Conservation (phyloP, 2,797 vertebrate genomes). For the Acanthornis magna region DNA sequence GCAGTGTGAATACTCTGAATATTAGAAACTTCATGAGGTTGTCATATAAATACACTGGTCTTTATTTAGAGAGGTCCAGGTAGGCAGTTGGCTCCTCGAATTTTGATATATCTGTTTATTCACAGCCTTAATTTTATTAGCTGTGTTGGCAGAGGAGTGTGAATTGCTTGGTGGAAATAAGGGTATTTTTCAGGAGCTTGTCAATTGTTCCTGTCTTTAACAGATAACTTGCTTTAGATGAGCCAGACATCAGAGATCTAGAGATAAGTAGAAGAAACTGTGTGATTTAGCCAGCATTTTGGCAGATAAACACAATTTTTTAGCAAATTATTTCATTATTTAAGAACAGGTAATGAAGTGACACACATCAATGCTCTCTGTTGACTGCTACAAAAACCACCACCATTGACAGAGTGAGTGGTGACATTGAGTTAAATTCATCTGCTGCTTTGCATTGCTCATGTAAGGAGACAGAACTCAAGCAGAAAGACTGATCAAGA, state of each 20-base stretch:
- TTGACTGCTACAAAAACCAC: not conserved
- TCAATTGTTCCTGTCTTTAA: conserved; percentile 32
- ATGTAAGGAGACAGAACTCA: not conserved
- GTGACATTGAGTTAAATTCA: not conserved
- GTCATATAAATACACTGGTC: not conserved
- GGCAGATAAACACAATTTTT: not conserved
- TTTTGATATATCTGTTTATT: not conserved
- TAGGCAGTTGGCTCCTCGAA: conserved; percentile 10
- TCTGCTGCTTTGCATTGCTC: not conserved
- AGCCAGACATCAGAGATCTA: not conserved
- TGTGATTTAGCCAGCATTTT: conserved; percentile 16
- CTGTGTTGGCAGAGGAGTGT: not conserved
- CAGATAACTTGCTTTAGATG: not conserved
- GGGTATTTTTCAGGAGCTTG: not conserved
- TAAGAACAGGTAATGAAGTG: not conserved
- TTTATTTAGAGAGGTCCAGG: not conserved
- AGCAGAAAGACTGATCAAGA: not conserved
- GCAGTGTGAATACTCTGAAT: not conserved
- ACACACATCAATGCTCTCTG: not conserved
- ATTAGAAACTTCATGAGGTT: not conserved
- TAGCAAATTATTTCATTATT: not conserved
- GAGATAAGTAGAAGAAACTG: conserved; percentile 28
- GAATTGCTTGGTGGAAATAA: not conserved
- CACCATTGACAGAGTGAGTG: not conserved
- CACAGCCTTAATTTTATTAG: conserved; percentile 10